phyloP scores from a whole-genome alignment of 2,113 vertebrate species.

The Vimba vimba region DNA sequence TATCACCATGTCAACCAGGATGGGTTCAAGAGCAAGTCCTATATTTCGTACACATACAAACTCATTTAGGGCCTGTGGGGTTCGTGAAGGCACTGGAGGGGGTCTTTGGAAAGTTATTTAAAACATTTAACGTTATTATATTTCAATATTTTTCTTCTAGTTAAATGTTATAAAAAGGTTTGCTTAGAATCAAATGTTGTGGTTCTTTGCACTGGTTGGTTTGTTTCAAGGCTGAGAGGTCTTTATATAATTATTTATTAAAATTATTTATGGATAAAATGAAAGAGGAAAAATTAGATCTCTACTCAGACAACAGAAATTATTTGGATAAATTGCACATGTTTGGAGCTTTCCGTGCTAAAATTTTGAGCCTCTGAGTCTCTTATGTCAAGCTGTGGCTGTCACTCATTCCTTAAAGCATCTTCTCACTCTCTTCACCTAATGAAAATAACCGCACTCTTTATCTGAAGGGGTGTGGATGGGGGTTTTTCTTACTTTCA shows the following conservation, averaged over 20 bases:
- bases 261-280: background rate
- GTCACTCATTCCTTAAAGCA: constrained; percentile 7
- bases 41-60: background rate
- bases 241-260: background rate
- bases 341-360: background rate
- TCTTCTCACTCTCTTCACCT: constrained; percentile 14
- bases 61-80: no score
- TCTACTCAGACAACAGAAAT: background rate
- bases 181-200: background rate
- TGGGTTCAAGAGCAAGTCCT: background rate
- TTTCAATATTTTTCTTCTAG: background rate
- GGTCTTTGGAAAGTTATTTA: background rate
- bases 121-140: background rate
- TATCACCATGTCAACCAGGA: background rate
- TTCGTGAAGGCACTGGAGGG: background rate
- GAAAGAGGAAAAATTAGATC: background rate
- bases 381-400: constrained; percentile 8
- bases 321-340: background rate
- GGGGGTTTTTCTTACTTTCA: background rate
- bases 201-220: background rate
- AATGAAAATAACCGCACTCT: constrained; percentile 2
- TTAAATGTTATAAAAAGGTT: background rate
- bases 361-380: background rate
- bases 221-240: background rate
- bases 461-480: background rate